Base-by-base conservation (phyloP, 2,797 vertebrate species). In the Pangasius krempfi region DNA sequence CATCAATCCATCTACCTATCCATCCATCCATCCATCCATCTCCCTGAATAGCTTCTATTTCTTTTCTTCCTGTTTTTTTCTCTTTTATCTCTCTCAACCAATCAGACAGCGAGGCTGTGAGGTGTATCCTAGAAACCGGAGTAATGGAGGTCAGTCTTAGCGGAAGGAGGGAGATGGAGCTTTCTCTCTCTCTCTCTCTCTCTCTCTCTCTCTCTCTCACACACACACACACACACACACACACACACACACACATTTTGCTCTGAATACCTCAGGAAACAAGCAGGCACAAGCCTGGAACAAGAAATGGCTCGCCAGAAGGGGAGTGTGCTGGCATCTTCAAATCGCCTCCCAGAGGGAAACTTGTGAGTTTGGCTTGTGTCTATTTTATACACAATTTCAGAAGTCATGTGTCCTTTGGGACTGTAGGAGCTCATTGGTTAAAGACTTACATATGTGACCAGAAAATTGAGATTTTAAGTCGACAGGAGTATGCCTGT, bases 51-150 rank as follows among this genome's bases (percentile, higher is more conserved):
- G 90, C 91, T 90, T 94, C 89, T 56, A 86, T 92, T 91, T 91
- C 89, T 86, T 44, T 33, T 80, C 37, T 66, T 85, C 44, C 89
- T 92, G 89, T 72, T 87, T 88, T 52, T 54, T 89, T 80, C 93
- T 64, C 92, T 92, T 91, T 70, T 56, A 89, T 90, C 88, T 89
- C 91, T 89, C 8, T 82, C 91, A 95, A 92, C 96, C 96, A 96
- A 96, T 97, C 94, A 92, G 93, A 75, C 89, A 80, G 37, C 85
- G 78, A 89, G 89, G 90, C 91, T 93, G 92, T 91, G 91, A 93
- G 92, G 87, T 86, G 94, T 94, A 95, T 96, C 95, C 95, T 95
- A 94, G 96, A 96, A 95, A 96, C 96, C 93, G 88, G 92, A 94
- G 90, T 93, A 90, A 93, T 76, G 94, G 94, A 96, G 93, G 94